Conservation (phyloP, 2,888 invertebrate genomes). For the Argyresthia goedartella region DNA sequence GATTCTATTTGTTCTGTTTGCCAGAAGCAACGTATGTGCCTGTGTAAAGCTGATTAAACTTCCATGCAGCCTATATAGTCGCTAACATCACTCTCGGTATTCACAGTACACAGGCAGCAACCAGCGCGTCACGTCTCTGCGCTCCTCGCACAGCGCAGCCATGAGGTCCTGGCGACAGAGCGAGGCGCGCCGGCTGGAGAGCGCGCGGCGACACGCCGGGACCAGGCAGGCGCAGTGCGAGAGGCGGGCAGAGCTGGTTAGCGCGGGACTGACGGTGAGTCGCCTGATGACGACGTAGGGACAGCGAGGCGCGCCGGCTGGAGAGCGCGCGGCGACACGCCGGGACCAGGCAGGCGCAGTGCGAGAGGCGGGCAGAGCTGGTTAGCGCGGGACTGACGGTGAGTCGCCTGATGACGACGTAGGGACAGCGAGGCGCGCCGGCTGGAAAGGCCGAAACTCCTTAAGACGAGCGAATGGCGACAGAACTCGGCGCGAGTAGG, state of each 20-base stretch:
- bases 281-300: background rate
- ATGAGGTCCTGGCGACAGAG: background rate
- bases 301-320: background rate
- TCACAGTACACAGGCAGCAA: conserved; percentile 20
- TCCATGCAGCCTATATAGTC: too few relatives aligned
- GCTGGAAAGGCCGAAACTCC: background rate
- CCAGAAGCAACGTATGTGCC: too few relatives aligned
- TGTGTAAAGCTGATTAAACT: too few relatives aligned
- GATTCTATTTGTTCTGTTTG: too few relatives aligned
- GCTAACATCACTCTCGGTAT: too few relatives aligned
- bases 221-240: background rate
- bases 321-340: conserved; percentile 2
- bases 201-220: conserved; percentile 5
- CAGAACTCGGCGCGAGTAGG: too few relatives aligned
- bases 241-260: background rate
- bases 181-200: background rate
- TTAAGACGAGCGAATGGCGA: too few relatives aligned
- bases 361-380: too few relatives aligned
- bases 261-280: background rate
- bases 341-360: background rate
- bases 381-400: background rate
- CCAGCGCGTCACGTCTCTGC: conserved; percentile 22
- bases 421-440: background rate
- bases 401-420: background rate
- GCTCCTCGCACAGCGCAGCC: conserved; percentile 15